phyloP scores from a whole-genome alignment of 2,797 vertebrate species.

The Lagorchestes hirsutus region DNA sequence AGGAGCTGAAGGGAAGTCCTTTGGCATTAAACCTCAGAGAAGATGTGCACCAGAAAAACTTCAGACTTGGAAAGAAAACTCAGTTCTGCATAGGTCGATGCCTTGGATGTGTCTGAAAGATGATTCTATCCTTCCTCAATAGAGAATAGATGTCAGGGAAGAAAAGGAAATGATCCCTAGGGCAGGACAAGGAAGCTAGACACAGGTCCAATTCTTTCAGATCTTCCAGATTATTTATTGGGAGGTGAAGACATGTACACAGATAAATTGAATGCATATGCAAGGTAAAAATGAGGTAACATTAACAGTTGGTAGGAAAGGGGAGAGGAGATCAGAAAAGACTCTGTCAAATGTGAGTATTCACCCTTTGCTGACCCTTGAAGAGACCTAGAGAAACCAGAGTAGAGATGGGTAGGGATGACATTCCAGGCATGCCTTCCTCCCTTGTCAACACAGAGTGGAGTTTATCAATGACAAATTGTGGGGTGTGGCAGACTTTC shows the following conservation, averaged over 20 bases:
- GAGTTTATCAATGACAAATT: neutral
- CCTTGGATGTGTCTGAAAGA: neutral
- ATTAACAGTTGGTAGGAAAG: neutral
- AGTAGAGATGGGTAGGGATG: neutral
- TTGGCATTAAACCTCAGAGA: neutral
- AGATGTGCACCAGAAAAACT: neutral
- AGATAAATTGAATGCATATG: neutral
- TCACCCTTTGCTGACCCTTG: neutral
- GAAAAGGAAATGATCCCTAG: neutral
- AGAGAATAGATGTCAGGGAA: neutral
- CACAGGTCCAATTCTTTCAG: neutral
- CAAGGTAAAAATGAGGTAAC: neutral
- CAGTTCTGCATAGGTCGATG: neutral
- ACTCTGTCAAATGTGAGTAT: neutral
- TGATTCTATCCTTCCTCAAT: neutral
- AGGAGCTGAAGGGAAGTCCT: neutral
- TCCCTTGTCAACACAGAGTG: neutral
- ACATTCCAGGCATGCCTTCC: neutral
- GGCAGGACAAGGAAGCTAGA: neutral
- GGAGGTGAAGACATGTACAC: neutral
- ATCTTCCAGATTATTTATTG: neutral
- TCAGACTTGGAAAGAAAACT: neutral
- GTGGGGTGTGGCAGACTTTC: neutral
- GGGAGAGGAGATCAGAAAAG: neutral
- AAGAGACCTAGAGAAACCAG: neutral